Conservation (phyloP, 1,140 invertebrate genomes). For the Anoplophora glabripennis region DNA sequence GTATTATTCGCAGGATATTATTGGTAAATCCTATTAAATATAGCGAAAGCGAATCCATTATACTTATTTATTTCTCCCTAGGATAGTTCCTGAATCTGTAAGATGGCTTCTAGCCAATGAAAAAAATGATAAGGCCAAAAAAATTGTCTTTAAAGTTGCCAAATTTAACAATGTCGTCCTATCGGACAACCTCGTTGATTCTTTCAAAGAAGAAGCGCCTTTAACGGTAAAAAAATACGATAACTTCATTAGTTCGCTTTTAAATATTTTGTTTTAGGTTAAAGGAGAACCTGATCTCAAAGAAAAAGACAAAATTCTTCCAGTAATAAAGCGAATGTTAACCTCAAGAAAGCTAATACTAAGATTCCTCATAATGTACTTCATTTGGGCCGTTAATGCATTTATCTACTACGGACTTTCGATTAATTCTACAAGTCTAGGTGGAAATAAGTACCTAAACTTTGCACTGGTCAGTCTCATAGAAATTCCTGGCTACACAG, state of each 20-base stretch:
- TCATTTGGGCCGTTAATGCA: conserved; percentile 63
- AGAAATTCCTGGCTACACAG: conserved; percentile 60
- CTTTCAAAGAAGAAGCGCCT: conserved; percentile 34
- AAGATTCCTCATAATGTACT: conserved; percentile 52
- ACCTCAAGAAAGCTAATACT: conserved; percentile 50
- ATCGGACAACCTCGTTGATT: conserved; percentile 49
- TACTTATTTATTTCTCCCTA: conserved; percentile 27
- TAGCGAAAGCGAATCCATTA: not conserved
- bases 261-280: conserved; percentile 11
- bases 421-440: conserved; percentile 64
- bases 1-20: conserved; percentile 57
- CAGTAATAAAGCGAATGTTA: conserved; percentile 41
- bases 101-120: conserved; percentile 60
- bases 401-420: conserved; percentile 73
- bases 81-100: conserved; percentile 62
- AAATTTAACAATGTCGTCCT: conserved; percentile 54
- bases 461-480: conserved; percentile 58
- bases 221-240: not conserved
- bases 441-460: conserved; percentile 63
- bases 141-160: conserved; percentile 56
- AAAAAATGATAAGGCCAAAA: conserved; percentile 52
- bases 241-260: not conserved
- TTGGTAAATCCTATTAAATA: conserved; percentile 48
- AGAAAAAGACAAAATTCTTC: conserved; percentile 3
- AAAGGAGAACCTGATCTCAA: not conserved